Base-by-base conservation (phyloP, 2,797 vertebrate species). In the Cynodonichthys magdalenae region DNA sequence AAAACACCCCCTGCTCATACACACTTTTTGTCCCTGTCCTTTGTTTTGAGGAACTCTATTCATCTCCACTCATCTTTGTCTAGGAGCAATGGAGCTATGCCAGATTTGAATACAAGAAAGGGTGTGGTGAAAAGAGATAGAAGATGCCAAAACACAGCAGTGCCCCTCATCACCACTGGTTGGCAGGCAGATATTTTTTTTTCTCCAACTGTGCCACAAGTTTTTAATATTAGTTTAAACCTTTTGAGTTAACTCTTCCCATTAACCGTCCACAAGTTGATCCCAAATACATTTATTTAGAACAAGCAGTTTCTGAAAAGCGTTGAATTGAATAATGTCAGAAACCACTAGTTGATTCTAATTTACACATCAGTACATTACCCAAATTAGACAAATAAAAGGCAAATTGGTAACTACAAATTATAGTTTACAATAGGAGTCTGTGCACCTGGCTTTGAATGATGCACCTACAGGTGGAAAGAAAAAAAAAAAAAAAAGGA, bases 21-120 rank as follows among this genome's bases (percentile, higher is more conserved):
- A 67, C 57, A 70, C 63, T 66, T 81, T 86, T 81, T 60, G 77
- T 87, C 74, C 66, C 28, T 11, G 18, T 55, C 57, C 74, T 90
- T 89, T 90, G 82, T 90, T 88, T 89, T 81, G 54, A 65, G 65
- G 67, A 59, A 75, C 15, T 83, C 59, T 63, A 81, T 83, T 90
- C 72, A 83, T 87, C 79, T 84, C 69, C 53, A 69, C 76, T 75
- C 77, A 63, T 63, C 52, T 72, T 78, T 57, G 57, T 75, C 73
- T 80, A 80, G 78, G 69, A 76, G 80, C 56, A 74, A 72, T 74
- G 66, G 75, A 80, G 69, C 61, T 17, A 29, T 6, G 75, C 78
- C 81, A 72, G 71, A 82, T 79, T 80, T 75, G 69, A 84, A 86
- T 69, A 81, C 20, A 29, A 84, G 66, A 56, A 80, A 71, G 80